Evolutionary conservation across 2,888 invertebrate species (phyloP), one percentile per base, ranked within the genome.

Genomic region (Drosophila demipolita): DNA sequence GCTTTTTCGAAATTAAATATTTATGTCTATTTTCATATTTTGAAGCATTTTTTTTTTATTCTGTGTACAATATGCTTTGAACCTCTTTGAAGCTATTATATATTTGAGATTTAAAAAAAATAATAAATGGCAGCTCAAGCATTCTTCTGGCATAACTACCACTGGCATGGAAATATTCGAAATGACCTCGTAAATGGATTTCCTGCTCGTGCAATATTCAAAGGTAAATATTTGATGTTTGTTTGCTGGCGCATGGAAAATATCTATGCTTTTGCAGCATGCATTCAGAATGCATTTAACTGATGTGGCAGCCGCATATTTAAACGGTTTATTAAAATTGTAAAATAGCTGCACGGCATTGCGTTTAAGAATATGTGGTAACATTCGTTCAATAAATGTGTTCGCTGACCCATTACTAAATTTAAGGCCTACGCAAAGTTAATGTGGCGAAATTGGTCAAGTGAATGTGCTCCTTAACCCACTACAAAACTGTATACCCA

Each of bases 201-300:
- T 15, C 20, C 36, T 50, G 32, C 45, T 26, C 60, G 45, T 54
- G 53, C 65, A 63, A 62, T 68, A 57, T 57, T 58, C 53, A 53
- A 40, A 67, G 38, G 42, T 64, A 79, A 79, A 79, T 75, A 75
- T 67, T 75, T 78, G 59, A 79, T 75, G 64, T 70, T 70, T 75
- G 70, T 55, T 70, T 49, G 35, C 42, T 32, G 49, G 15, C 48
- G 67, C 62, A 62, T 69, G 1, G 57, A 67, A 79, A 75, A 66
- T 70, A 62, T 48, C 52, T 52, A 52, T 38, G 36, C 49, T 64
- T 48, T 26, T 53, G 57, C 48, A 32, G 38, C 45, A 48, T 23
- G 26, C 45, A 23, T 45, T 45, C 45, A 23, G 32, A 57, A 55
- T 50, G 55, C 61, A 69, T 57, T 55, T 55, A 60, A 23, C 17